Evolutionary conservation across 2,888 invertebrate species (phyloP).

Genomic region (Isoperla grammatica): DNA sequence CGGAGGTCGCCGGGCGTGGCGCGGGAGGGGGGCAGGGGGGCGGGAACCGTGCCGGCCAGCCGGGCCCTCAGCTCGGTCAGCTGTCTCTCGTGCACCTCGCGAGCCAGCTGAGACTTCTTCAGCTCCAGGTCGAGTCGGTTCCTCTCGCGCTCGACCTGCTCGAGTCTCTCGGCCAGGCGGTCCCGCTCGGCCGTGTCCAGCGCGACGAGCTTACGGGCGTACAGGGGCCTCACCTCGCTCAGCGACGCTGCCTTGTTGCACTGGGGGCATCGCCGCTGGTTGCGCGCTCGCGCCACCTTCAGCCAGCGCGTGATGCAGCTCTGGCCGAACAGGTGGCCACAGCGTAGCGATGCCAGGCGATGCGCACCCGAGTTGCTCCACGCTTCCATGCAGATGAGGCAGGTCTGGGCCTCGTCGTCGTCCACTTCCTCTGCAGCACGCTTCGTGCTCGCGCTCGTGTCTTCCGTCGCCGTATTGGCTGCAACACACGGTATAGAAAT

Average conservation of each 20-base stretch:
- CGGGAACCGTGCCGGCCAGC: not conserved
- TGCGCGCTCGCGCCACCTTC: conserved; percentile 43
- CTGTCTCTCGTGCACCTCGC: conserved; percentile 42
- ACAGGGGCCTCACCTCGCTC: conserved; percentile 70
- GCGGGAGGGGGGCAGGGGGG: not conserved
- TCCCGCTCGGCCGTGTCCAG: conserved; percentile 72
- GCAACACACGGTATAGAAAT: too few relatives aligned
- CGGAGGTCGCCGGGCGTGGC: not conserved
- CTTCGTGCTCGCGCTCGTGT: too few relatives aligned
- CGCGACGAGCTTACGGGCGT: conserved; percentile 68
- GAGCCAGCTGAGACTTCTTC: conserved; percentile 45
- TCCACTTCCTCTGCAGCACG: conserved; percentile 36
- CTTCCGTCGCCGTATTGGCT: too few relatives aligned
- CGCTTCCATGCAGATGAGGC: conserved; percentile 82
- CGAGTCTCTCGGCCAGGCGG: conserved; percentile 56
- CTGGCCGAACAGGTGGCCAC: conserved; percentile 89
- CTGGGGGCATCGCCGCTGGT: conserved; percentile 73
- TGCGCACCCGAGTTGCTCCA: conserved; percentile 87
- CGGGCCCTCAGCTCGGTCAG: conserved; percentile 2
- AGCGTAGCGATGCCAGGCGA: conserved; percentile 76
- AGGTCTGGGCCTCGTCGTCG: conserved; percentile 65
- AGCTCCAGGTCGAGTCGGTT: conserved; percentile 58
- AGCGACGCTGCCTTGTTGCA: conserved; percentile 70
- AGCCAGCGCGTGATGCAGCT: conserved; percentile 76
- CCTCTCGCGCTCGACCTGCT: conserved; percentile 52